Conservation (phyloP, 2,888 invertebrate genomes). For the Syrphus vitripennis region DNA sequence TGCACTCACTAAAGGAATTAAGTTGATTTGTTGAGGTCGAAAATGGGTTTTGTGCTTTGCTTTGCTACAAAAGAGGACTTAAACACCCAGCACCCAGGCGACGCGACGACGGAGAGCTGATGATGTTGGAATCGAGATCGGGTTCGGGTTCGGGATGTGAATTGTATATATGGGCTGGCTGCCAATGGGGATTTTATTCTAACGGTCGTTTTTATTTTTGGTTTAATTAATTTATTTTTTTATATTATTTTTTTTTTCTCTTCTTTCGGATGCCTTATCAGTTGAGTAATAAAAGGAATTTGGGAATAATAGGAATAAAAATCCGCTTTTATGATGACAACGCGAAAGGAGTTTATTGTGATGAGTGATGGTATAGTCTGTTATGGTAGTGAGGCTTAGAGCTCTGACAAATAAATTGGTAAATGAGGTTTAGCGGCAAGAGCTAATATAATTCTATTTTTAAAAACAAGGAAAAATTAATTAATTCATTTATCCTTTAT, state of each 20-base stretch:
- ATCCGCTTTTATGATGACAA: conserved; percentile 67
- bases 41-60: conserved; percentile 60
- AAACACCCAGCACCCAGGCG: background rate
- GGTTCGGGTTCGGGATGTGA: background rate
- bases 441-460: background rate
- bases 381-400: background rate
- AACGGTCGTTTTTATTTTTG: conserved; percentile 16
- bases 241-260: conserved; percentile 7
- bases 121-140: background rate
- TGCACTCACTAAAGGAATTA: conserved; percentile 68
- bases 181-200: conserved; percentile 60
- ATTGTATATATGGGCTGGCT: conserved; percentile 21
- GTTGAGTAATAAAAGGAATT: conserved; percentile 65
- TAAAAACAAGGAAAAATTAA: background rate
- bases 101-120: background rate
- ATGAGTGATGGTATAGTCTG: conserved; percentile 6
- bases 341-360: conserved; percentile 65
- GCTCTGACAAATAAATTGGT: background rate
- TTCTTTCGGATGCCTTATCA: conserved; percentile 46
- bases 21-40: conserved; percentile 70
- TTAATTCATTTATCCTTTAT: no score
- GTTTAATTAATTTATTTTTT: conserved; percentile 5
- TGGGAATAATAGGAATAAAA: conserved; percentile 64
- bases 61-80: conserved; percentile 24
- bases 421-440: background rate